Evolutionary conservation across 1,140 invertebrate genomes (phyloP), one percentile per base, ranked within the genome.

Genomic region (Scaptomyza graminum): DNA sequence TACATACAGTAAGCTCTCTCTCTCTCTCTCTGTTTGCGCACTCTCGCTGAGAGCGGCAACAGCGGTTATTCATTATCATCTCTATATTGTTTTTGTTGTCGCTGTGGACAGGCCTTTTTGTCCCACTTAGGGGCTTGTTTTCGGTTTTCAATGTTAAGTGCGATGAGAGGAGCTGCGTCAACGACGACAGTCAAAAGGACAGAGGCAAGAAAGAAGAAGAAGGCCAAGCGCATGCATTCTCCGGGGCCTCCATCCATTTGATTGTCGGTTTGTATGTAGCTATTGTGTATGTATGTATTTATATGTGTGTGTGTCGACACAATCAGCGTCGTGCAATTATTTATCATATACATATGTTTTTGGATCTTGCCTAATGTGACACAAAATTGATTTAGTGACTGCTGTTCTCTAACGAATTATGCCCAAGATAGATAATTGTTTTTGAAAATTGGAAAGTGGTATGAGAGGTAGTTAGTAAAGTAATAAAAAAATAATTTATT

Each of bases 81-180:
- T 12, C 39, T 34, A 44, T 34, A 44, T 43, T 49, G 15, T 25
- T 54, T 11, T 67, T 31, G 16, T 28, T 44, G 16, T 60, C 34
- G 22, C 37, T 51, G 18, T 37, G 43, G 71, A 65, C 74, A 81
- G 74, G 78, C 78, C 63, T 79, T 87, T 87, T 72, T 61, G 67
- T 65, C 69, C 66, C 78, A 69, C 78, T 87, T 79, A 79, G 82
- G 78, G 82, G 82, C 83, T 88, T 87, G 82, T 88, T 88, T 87
- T 87, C 82, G 75, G 71, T 87, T 87, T 87, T 87, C 82, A 87
- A 85, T 85, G 82, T 85, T 85, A 85, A 87, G 82, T 87, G 78
- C 71, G 83, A 74, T 66, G 81, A 57, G 66, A 80, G 67, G 67
- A 52, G 68, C 71, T 31, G 54, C 63, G 43, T 46, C 41, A 72